Evolutionary conservation across 1,140 invertebrate genomes (phyloP), one percentile per base, ranked within the genome.

Genomic region (Diprion similis): DNA sequence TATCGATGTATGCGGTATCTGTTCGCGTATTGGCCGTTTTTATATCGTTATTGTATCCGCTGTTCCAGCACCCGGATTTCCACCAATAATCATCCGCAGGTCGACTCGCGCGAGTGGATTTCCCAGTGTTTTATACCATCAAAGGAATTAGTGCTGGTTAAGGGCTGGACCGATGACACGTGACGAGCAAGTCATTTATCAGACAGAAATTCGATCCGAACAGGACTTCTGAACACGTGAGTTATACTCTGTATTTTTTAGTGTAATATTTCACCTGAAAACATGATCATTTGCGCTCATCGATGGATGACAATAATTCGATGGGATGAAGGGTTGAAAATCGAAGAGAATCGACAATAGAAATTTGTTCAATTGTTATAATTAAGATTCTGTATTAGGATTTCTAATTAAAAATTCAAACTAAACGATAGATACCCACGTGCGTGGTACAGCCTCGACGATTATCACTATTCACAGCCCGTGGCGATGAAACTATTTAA

Each of bases 161-260:
- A 3, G 70, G 47, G 48, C 72, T 69, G 72, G 72, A 70, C 59
- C 70, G 71, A 51, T 24, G 17, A 65, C 17, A 75, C 67, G 68
- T 46, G 19, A 73, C 70, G 46, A 46, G 45, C 2, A 37, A 37
- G 6, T 37, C 24, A 37, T 37, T 3, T 6, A 37, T 0, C 24
- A 37, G 24, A 37, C 6, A 37, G 24, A 37, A 68, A 72, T 51
- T 37, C 47, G 68, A 75, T 74, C 76, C 46, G 73, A 73, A 75
- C 15, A 6, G n/a, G 19, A 51, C 70, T 70, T 47, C 68, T 24
- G 75, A 51, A 46, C 17, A 66, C 24, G 18, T 17, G 24, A 66
- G 59, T 65, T 65, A 65, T 65, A 3, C 18, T n/a, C 18, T 18
- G 59, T 65, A n/a, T n/a, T 18, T 18, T 65, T 3, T 65, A 18